Percentiles rank a stretch among this genome's conserved stretches.
Conservation (phyloP, 2,797 vertebrate species). For the Poecilia wingei region DNA sequence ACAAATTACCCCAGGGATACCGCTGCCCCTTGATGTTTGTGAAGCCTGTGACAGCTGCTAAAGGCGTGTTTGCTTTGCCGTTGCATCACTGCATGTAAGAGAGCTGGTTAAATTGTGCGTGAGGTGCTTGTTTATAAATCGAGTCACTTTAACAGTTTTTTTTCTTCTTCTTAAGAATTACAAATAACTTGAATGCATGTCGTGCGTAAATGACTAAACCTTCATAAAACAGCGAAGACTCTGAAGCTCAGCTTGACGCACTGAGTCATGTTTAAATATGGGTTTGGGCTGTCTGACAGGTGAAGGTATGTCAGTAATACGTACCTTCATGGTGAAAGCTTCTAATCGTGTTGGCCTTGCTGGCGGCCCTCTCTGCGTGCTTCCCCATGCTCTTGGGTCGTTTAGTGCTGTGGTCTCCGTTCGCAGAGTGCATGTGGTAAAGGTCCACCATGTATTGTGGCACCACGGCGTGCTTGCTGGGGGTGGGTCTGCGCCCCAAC, state of each 20-base stretch:
- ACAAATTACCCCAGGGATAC: constrained; percentile 76
- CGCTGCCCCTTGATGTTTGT: constrained; percentile 64
- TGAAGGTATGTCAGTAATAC: constrained; percentile 80
- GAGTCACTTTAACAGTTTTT: constrained; percentile 23
- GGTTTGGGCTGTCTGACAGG: constrained; percentile 74
- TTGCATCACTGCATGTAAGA: constrained; percentile 58
- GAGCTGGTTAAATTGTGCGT: constrained; percentile 31
- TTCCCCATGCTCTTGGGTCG: constrained; percentile 84
- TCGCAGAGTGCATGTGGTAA: constrained; percentile 90
- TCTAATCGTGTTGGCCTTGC: constrained; percentile 95
- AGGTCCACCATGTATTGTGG: constrained; percentile 98
- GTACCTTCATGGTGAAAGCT: constrained; percentile 99
- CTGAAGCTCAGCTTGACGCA: constrained; percentile 64
- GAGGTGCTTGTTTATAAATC: constrained; percentile 35
- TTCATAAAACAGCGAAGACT: constrained; percentile 66
- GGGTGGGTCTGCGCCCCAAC: constrained; percentile 91
- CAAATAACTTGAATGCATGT: constrained; percentile 61
- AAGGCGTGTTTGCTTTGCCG: constrained; percentile 57
- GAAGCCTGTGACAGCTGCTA: constrained; percentile 68
- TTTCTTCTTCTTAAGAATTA: constrained; percentile 25
- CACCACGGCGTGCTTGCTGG: constrained; percentile 90
- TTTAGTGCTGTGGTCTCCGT: constrained; percentile 85
- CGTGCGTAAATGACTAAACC: constrained; percentile 71
- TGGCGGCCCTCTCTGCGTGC: constrained; percentile 89
- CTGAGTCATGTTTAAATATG: constrained; percentile 80